Evolutionary conservation across 2,888 invertebrate species (phyloP), one percentile per base, ranked within the genome.

Genomic region (Steromphala cineraria): DNA sequence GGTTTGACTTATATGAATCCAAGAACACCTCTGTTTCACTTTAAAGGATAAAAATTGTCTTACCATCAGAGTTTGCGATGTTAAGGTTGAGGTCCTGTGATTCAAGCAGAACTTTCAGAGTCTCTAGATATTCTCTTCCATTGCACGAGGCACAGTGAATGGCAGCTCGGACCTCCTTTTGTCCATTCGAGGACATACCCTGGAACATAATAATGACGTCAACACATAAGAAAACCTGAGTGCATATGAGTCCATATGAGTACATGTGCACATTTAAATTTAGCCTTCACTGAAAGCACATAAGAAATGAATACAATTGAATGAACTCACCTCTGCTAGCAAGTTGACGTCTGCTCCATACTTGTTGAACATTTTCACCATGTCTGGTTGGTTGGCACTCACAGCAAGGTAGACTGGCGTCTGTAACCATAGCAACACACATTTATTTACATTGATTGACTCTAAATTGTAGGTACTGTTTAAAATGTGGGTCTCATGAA

Each of bases 361-460:
- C 40, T 87, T 82, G 24, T 90, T 82, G 31, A 91, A 84, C 78
- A 90, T 86, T 7, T 84, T 78, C 7, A 91, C 91, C 87, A 90
- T 90, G 17, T 85, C 84, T 5, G 90, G 86, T 53, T 89, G 86
- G 78, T 90, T 91, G 28, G 85, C 85, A 28, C 86, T 86, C 5
- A 89, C 89, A 15, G 91, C 91, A 17, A 90, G 80, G 79, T 90
- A 91, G 15, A 91, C 82, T 7, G 91, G 89, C 2, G 91, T 91
- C 90, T 88, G 82, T 78, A 80, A 67, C 75, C 75, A 75, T 36
- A 36, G 36, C 36, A 36, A 36, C 36, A 36, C 7, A 36, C 2
- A 4, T 36, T 36, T 7, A 36, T 36, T 36, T 36, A 36, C 4
- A 4, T 36, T 7, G 7, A n/a, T n/a, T n/a, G n/a, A n/a, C n/a